A percentile compares a stretch with the other conserved stretches of the same genome.
These are phyloP conservation scores for Charaxes varanes DNA, from an alignment of 1,140 invertebrate genomes.

Conservation along the genomic window DNA sequence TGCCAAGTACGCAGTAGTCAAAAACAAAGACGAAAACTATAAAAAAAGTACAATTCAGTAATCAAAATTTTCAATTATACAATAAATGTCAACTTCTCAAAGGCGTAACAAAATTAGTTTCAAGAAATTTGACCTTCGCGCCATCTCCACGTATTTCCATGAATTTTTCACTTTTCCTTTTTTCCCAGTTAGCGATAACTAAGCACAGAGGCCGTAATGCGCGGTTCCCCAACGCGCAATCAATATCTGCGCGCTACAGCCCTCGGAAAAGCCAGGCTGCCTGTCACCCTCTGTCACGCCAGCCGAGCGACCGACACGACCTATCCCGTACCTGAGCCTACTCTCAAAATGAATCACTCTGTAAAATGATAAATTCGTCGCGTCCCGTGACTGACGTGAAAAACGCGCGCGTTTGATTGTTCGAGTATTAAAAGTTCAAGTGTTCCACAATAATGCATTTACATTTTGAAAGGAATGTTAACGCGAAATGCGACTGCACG, in stretches of 20 bases:
- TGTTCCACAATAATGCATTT: slow-evolving; percentile 81
- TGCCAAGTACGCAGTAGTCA: too few species aligned
- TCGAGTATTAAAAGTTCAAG: slow-evolving; percentile 15
- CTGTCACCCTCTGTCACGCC: slow-evolving; percentile 56
- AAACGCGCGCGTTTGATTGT: slow-evolving; percentile 15
- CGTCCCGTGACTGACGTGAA: slow-evolving; percentile 11
- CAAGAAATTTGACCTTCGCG: slow-evolving; percentile 26
- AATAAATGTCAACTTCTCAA: background rate
- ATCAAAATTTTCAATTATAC: background rate
- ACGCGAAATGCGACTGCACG: slow-evolving; percentile 95
- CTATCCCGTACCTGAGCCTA: slow-evolving; percentile 19
- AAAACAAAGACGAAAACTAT: too few species aligned
- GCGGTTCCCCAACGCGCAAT: slow-evolving; percentile 44
- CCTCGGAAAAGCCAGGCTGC: slow-evolving; percentile 32
- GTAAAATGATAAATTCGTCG: slow-evolving; percentile 24
- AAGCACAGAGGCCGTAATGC: slow-evolving; percentile 41
- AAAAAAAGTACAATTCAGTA: too few species aligned
- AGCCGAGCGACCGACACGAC: slow-evolving; percentile 37
- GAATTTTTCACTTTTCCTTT: slow-evolving; percentile 43
- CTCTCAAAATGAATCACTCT: slow-evolving; percentile 23
- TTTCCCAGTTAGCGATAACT: slow-evolving; percentile 25
- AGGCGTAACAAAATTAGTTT: slow-evolving; percentile 3
- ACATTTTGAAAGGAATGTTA: slow-evolving; percentile 94
- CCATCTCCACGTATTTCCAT: slow-evolving; percentile 39
- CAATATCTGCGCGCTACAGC: slow-evolving; percentile 57